Conservation (phyloP, 1,140 invertebrate species). For the Anthonomus grandis region DNA sequence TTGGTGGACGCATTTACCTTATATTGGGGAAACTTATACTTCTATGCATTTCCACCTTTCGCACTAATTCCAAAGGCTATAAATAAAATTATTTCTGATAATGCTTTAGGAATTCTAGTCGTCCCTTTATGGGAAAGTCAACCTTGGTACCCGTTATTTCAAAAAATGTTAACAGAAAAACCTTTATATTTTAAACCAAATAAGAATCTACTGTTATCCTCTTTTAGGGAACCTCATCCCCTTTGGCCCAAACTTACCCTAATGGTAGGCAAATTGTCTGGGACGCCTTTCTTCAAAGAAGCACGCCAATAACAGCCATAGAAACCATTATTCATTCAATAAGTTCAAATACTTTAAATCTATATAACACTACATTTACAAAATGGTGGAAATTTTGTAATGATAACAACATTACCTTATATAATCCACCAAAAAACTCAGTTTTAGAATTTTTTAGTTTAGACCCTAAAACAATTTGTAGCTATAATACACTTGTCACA, state of each 20-base stretch:
- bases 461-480: not conserved
- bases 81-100: conserved; percentile 2
- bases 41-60: conserved; percentile 12
- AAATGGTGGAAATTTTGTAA: conserved; percentile 10
- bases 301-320: too few species aligned
- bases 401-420: not conserved
- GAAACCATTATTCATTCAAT: too few species aligned
- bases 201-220: too few species aligned
- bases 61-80: not conserved
- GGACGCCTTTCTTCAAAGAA: not conserved
- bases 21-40: not conserved
- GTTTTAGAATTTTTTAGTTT: not conserved
- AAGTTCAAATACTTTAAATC: too few species aligned
- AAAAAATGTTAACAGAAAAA: too few species aligned
- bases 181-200: too few species aligned
- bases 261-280: not conserved
- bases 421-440: not conserved
- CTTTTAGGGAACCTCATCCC: not conserved
- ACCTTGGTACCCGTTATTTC: conserved; percentile 12
- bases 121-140: not conserved
- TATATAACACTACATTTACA: not conserved
- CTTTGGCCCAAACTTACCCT: not conserved
- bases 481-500: not conserved
- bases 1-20: conserved; percentile 9
- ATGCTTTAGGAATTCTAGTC: not conserved